Percentiles rank a stretch among this genome's conserved stretches.
Evolutionary conservation across 2,888 invertebrate genomes (phyloP).

Genomic region (Trachelus iudaicus): DNA sequence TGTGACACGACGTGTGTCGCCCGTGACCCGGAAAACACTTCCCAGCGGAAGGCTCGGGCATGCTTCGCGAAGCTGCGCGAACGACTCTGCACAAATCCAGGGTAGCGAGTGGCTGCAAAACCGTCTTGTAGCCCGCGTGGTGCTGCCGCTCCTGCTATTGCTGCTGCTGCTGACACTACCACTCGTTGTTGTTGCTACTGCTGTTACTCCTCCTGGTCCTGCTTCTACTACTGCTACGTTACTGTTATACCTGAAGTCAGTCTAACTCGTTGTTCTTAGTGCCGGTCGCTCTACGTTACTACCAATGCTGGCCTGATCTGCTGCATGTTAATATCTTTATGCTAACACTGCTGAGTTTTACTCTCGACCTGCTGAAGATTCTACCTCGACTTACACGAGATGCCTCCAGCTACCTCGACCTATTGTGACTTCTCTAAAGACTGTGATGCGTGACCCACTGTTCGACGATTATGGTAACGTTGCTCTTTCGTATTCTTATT

Average conservation of each 20-base stretch:
- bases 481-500: slow-evolving; percentile 9
- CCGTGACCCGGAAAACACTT: slow-evolving; percentile 29
- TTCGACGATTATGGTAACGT: slow-evolving; percentile 54
- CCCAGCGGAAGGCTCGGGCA: slow-evolving; percentile 21
- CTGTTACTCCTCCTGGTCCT: background rate
- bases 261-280: background rate
- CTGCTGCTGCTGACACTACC: background rate
- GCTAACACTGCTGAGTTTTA: background rate
- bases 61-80: slow-evolving; percentile 24
- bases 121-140: background rate
- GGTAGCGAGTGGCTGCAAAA: slow-evolving; percentile 14
- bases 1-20: slow-evolving; percentile 29
- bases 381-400: background rate
- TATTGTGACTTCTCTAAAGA: background rate
- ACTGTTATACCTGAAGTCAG: background rate
- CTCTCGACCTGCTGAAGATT: background rate
- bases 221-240: background rate
- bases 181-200: background rate
- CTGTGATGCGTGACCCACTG: slow-evolving; percentile 55
- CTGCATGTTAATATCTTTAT: background rate
- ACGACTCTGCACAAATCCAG: slow-evolving; percentile 18
- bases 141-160: background rate
- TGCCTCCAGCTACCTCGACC: background rate
- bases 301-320: background rate
- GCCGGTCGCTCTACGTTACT: background rate